Percentiles rank a stretch among this genome's conserved stretches.
Evolutionary conservation across 2,888 invertebrate species (phyloP).

Genomic region (Ommatoiulus sabulosus): DNA sequence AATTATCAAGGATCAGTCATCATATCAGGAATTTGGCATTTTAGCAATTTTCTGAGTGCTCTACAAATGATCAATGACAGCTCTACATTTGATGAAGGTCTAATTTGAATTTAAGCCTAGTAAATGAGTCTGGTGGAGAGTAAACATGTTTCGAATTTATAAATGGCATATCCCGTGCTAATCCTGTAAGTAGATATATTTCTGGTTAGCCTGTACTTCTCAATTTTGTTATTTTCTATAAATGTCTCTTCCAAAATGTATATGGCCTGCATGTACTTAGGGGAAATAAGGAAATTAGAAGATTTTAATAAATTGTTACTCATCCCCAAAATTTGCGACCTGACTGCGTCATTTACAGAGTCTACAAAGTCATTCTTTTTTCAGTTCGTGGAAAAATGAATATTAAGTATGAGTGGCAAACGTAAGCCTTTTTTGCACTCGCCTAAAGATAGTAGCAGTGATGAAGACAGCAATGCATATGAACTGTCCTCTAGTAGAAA

Average conservation of each 20-base stretch:
- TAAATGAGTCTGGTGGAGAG: not conserved
- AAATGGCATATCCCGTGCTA: not conserved
- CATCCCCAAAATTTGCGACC: not conserved
- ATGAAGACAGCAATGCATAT: constrained; percentile 38
- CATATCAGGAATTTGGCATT: not conserved
- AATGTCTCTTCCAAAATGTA: not conserved
- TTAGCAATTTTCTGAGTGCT: too few relatives aligned
- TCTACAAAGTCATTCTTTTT: not conserved
- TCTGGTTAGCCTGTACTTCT: not conserved
- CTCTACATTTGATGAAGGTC: too few relatives aligned
- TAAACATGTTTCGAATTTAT: not conserved
- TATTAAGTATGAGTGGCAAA: constrained; percentile 54
- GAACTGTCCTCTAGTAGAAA: not conserved
- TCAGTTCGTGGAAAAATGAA: not conserved
- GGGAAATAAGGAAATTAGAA: not conserved
- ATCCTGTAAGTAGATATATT: not conserved
- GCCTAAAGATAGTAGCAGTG: constrained; percentile 56
- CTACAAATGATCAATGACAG: too few relatives aligned
- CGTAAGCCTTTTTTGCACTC: constrained; percentile 51
- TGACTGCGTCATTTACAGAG: not conserved
- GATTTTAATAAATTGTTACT: not conserved
- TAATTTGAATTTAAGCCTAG: too few relatives aligned
- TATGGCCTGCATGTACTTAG: not conserved
- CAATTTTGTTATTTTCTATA: not conserved
- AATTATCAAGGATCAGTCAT: not conserved